phyloP scores from a whole-genome alignment of 2,888 invertebrate genomes.

The Dendrolimus pini region DNA sequence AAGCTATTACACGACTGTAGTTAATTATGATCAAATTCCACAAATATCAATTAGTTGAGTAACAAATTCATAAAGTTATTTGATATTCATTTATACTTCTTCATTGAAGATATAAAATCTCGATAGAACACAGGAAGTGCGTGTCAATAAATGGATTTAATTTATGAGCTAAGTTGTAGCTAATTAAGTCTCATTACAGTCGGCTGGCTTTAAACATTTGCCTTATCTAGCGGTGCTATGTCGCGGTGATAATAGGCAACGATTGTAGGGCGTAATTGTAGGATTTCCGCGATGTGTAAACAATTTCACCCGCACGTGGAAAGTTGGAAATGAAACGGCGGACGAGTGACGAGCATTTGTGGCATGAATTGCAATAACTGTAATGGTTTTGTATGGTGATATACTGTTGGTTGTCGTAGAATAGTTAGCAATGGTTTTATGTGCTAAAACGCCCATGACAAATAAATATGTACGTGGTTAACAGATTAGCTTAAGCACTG shows the following conservation, averaged over 20 bases:
- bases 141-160: neutral
- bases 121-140: neutral
- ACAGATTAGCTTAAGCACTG: too few relatives aligned
- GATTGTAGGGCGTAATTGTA: slow-evolving; percentile 39
- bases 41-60: too few relatives aligned
- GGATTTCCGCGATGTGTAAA: slow-evolving; percentile 44
- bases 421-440: too few relatives aligned
- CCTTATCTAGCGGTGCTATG: neutral
- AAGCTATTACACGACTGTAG: too few relatives aligned
- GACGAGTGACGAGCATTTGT: neutral
- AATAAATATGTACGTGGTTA: too few relatives aligned
- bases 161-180: neutral
- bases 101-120: neutral
- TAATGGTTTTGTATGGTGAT: too few relatives aligned
- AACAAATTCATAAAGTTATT: too few relatives aligned
- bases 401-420: too few relatives aligned
- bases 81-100: neutral
- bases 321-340: slow-evolving; percentile 31
- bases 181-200: neutral
- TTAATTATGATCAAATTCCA: too few relatives aligned
- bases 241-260: slow-evolving; percentile 4
- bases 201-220: neutral
- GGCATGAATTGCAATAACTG: too few relatives aligned
- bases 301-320: slow-evolving; percentile 44
- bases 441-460: too few relatives aligned